Evolutionary conservation across 2,113 vertebrate species (phyloP), one percentile per base, ranked within the genome.

Genomic region (Limnothrissa miodon): DNA sequence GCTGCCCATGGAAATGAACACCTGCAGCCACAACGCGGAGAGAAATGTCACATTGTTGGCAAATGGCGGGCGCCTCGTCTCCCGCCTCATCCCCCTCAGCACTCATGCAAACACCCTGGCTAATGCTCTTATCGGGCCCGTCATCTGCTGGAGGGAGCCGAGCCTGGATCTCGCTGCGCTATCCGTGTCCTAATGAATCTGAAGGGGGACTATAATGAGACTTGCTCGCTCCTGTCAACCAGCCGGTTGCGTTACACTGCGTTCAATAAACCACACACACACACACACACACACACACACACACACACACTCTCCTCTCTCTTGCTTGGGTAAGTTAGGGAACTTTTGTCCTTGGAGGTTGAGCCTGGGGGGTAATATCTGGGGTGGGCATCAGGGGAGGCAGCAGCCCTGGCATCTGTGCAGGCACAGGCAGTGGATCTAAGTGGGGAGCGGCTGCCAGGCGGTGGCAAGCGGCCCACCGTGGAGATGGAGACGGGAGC

Each of bases 41-140:
- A 88, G 91, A 91, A 93, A 93, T 93, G 92, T 92, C 92, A 93
- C 85, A 83, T 86, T 90, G 89, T 90, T 92, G 93, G 91, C 92
- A 93, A 87, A 88, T 87, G 92, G 85, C 89, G 88, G 15, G 17
- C 2, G 2, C 83, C 83, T 83, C 85, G 80, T 87, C 81, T 39
- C 39, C 62, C 79, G 53, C 59, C 79, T 82, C 78, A 86, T 85
- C 86, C 23, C 39, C 39, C 82, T 78, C 85, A 78, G 44, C 87
- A 87, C 87, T 83, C 84, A 83, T 56, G 83, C 85, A 86, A 86
- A 89, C 88, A 39, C 17, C 48, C 86, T 39, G 90, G 86, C 90
- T 90, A 88, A 85, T 88, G 87, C 87, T 83, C 86, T 90, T 78
- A 91, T 89, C 90, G 84, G 44, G 80, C 85, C 86, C 36, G 81